A percentile compares a stretch with the other conserved stretches of the same genome.
Evolutionary conservation across 2,888 invertebrate genomes (phyloP).

Genomic region (Cynaeus angustus): DNA sequence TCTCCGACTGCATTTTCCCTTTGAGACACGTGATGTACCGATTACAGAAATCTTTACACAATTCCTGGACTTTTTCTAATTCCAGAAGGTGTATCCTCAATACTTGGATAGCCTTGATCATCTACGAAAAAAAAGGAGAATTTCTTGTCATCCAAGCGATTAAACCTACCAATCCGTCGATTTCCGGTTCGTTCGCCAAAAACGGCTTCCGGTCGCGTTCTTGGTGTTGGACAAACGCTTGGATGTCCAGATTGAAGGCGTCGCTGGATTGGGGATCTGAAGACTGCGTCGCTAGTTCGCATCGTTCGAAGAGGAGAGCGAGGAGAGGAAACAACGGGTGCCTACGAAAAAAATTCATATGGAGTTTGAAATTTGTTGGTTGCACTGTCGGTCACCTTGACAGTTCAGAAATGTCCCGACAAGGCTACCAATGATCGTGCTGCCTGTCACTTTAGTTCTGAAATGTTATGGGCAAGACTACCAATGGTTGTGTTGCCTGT

Average conservation of each 20-base stretch:
- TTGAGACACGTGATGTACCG: constrained; percentile 93
- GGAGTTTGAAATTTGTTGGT: not conserved
- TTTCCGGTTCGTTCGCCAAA: constrained; percentile 93
- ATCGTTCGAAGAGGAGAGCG: constrained; percentile 94
- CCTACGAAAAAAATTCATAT: no score
- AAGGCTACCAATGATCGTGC: no score
- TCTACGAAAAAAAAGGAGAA: constrained; percentile 78
- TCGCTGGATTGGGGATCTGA: constrained; percentile 84
- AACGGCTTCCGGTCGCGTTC: constrained; percentile 90
- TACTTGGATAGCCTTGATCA: constrained; percentile 92
- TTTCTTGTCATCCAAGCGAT: no score
- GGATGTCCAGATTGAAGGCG: constrained; percentile 93
- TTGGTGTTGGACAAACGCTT: constrained; percentile 93
- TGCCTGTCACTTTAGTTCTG: no score
- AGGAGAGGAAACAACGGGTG: constrained; percentile 96
- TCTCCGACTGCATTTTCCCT: constrained; percentile 93
- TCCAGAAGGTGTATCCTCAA: constrained; percentile 93
- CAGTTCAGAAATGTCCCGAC: no score
- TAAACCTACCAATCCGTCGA: constrained; percentile 95
- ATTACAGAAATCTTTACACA: constrained; percentile 96
- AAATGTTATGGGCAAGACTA: no score
- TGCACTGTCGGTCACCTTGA: constrained; percentile 4
- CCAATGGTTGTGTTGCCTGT: no score
- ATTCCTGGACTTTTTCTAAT: constrained; percentile 94
- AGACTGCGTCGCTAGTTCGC: constrained; percentile 96